These are phyloP conservation scores for Arenaria interpres DNA, from an alignment of 2,113 vertebrate genomes.

Conservation along the genomic window DNA sequence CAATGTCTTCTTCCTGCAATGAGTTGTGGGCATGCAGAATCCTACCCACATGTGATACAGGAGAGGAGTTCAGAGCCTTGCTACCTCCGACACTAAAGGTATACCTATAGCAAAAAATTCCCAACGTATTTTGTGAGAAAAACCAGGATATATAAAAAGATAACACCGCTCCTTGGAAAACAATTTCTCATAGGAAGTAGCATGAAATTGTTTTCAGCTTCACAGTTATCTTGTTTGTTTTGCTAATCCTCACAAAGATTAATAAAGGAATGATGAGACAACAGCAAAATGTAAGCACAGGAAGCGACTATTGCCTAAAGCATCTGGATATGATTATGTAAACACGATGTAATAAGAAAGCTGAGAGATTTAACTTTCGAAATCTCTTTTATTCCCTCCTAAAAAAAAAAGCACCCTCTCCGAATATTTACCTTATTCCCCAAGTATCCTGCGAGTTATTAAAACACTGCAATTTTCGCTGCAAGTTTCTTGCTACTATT, in stretches of 20 bases:
- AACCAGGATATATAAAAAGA: background rate
- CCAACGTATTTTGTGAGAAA: background rate
- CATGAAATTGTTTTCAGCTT: constrained; percentile 36
- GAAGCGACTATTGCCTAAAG: constrained; percentile 54
- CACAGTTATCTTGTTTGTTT: constrained; percentile 64
- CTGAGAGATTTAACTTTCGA: constrained; percentile 37
- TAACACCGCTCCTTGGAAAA: constrained; percentile 7
- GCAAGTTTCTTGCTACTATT: background rate
- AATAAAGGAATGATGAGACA: constrained; percentile 63
- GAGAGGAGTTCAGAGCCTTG: background rate
- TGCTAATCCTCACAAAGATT: constrained; percentile 55
- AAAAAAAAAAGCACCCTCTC: background rate
- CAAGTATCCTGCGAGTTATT: background rate
- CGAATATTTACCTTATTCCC: constrained; percentile 14
- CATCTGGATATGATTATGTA: constrained; percentile 67
- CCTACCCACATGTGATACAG: background rate
- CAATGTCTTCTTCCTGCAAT: background rate
- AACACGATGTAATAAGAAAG: constrained; percentile 47
- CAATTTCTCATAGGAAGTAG: constrained; percentile 35
- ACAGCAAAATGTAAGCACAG: constrained; percentile 58
- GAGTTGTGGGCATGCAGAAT: background rate
- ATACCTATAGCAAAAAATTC: background rate
- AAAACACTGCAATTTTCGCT: background rate
- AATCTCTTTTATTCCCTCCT: constrained; percentile 31
- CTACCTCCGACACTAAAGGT: background rate